Evolutionary conservation across 2,797 vertebrate genomes (phyloP).

Genomic region (Acanthurus lineatus): DNA sequence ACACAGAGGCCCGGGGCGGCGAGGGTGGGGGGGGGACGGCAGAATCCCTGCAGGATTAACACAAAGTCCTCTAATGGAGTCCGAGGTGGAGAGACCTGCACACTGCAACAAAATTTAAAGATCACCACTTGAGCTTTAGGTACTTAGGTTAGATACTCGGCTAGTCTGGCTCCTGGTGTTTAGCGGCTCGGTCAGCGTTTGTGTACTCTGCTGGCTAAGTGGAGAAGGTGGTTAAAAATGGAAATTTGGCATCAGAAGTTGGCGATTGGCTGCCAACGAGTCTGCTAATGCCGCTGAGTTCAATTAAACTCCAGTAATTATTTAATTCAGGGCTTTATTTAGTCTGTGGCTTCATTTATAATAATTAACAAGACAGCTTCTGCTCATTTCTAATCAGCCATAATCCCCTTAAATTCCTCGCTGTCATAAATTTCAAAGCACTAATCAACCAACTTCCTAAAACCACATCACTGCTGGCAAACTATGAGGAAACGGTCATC

Average conservation of each 20-base stretch:
- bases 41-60: conserved; percentile 76
- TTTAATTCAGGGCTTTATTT: conserved; percentile 6
- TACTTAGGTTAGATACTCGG: conserved; percentile 65
- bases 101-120: conserved; percentile 65
- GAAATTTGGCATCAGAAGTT: conserved; percentile 34
- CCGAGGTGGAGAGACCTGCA: conserved; percentile 64
- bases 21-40: conserved; percentile 37
- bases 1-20: conserved; percentile 51
- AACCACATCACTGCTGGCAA: conserved; percentile 17
- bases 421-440: conserved; percentile 34
- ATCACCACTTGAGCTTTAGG: conserved; percentile 70
- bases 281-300: neutral
- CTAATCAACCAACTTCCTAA: conserved; percentile 45
- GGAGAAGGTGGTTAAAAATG: conserved; percentile 40
- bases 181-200: conserved; percentile 34
- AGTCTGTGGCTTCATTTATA: neutral
- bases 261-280: conserved; percentile 3
- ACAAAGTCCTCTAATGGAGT: conserved; percentile 79
- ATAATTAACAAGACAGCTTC: conserved; percentile 4
- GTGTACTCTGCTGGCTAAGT: conserved; percentile 30
- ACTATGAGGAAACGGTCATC: conserved; percentile 63
- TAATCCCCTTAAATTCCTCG: conserved; percentile 30
- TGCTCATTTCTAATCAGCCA: conserved; percentile 31
- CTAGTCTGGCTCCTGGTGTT: conserved; percentile 70
- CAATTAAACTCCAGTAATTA: conserved; percentile 13